Evolutionary conservation across 2,797 vertebrate species (phyloP).

Genomic region (Brachyalestes nurse): DNA sequence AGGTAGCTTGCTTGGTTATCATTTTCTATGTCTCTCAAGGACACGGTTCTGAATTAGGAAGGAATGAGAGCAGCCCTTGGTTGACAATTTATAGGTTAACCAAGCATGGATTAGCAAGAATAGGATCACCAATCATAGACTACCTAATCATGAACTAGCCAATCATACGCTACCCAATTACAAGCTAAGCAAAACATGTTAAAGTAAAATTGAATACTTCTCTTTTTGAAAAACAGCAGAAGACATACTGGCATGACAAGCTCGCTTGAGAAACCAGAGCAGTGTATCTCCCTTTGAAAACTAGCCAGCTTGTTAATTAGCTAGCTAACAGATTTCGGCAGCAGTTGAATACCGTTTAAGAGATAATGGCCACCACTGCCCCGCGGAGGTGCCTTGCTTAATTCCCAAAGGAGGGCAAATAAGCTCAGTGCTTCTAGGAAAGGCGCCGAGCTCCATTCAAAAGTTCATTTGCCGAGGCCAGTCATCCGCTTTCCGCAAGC

Average conservation of each 20-base stretch:
- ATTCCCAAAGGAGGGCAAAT: slow-evolving; percentile 14
- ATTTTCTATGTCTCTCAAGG: no score
- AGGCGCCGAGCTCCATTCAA: slow-evolving; percentile 23
- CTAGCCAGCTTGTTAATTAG: slow-evolving; percentile 7
- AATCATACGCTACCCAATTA: neutral
- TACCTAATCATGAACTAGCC: neutral
- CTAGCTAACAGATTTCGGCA: slow-evolving; percentile 22
- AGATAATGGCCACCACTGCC: slow-evolving; percentile 36
- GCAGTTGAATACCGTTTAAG: slow-evolving; percentile 30
- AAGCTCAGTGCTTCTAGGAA: slow-evolving; percentile 43
- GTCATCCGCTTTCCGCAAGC: slow-evolving; percentile 44
- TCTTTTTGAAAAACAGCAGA: neutral
- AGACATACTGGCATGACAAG: neutral
- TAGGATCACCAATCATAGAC: neutral
- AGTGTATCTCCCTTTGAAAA: neutral
- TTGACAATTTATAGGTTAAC: neutral
- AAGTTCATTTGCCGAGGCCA: slow-evolving; percentile 29
- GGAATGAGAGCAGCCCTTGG: no score
- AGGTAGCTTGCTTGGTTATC: no score
- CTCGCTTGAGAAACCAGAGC: neutral
- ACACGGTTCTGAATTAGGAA: no score
- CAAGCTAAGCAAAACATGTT: neutral
- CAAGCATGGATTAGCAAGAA: neutral
- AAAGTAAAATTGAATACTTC: neutral
- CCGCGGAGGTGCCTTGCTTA: slow-evolving; percentile 32